Evolutionary conservation across 2,113 vertebrate species (phyloP).

Genomic region (Anhinga rufa): DNA sequence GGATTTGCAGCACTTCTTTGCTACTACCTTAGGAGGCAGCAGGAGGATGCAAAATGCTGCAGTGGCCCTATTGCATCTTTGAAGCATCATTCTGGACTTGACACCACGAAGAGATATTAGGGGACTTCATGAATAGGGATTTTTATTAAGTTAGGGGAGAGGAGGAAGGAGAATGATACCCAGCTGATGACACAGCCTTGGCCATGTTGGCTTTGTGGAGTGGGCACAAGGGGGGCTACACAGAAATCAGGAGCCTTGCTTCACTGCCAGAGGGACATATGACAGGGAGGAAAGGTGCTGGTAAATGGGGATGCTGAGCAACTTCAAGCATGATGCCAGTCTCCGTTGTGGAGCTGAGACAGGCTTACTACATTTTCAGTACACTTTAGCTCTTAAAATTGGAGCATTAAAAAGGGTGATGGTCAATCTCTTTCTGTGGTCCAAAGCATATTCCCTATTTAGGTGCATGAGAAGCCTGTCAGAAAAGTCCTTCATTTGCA

Average conservation of each 20-base stretch:
- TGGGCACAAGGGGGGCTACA: background rate
- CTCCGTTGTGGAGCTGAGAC: background rate
- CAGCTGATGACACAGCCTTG: background rate
- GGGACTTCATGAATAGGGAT: background rate
- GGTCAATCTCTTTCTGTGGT: background rate
- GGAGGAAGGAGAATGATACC: background rate
- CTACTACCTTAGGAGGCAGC: background rate
- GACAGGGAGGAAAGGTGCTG: background rate
- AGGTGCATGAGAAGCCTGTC: background rate
- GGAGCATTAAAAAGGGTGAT: background rate
- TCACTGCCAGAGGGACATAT: background rate
- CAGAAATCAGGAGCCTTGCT: background rate
- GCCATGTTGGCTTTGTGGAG: background rate
- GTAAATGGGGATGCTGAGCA: background rate
- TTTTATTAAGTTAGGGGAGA: background rate
- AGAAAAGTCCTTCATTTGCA: background rate
- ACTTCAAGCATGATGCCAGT: background rate
- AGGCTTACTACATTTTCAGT: background rate
- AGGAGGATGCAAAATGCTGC: background rate
- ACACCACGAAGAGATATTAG: background rate
- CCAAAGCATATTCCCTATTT: background rate
- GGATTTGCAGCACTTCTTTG: background rate
- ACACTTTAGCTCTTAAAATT: background rate
- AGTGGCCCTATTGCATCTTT: background rate
- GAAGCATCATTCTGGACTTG: background rate